Base-by-base conservation (phyloP, 2,888 invertebrate genomes). In the Lucinisca nassula region DNA sequence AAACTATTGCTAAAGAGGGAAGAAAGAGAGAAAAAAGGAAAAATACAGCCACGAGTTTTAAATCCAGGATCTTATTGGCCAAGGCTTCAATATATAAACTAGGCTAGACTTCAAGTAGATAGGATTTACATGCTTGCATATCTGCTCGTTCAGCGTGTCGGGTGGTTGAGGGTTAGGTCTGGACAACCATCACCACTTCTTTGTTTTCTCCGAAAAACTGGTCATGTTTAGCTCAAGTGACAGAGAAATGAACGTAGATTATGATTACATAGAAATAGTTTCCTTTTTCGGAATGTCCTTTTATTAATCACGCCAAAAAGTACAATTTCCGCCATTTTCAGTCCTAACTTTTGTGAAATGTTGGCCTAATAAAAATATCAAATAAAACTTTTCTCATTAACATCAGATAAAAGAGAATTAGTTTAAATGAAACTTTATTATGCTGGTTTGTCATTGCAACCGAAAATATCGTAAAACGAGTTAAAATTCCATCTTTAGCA, bases 121-220 rank as follows among this genome's bases (percentile, higher is more conserved):
- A 45, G 35, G 24, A 24, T 27, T 4, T 24, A 67, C 67, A 67
- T 67, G 67, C 67, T 67, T 35, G 67, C 67, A 67, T 67, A 67
- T 67, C 32, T 67, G 67, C 35, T 67, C 67, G 67, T 35, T 17
- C 67, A 67, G 67, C 67, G 67, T 67, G 67, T 67, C 67, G 67
- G 35, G 67, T 35, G 67, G 12, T 35, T 35, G 67, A 67, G 32
- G 67, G 67, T 67, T 35, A 35, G 32, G 67, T 67, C 67, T 32
- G 17, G 67, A 21, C 2, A 67, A 67, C 17, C 67, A 1, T 67
- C 17, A 6, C n/a, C 6, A 67, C 6, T 67, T 6, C 35, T 35
- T 67, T 67, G 12, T 35, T 67, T 67, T 67, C 21, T 17, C 21
- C 1, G 3, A 4, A 67, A 35, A n/a, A 35, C 35, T 14, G 3